Evolutionary conservation across 2,797 vertebrate genomes (phyloP), one percentile per base, ranked within the genome.

Genomic region (Rhynchonycteris naso): DNA sequence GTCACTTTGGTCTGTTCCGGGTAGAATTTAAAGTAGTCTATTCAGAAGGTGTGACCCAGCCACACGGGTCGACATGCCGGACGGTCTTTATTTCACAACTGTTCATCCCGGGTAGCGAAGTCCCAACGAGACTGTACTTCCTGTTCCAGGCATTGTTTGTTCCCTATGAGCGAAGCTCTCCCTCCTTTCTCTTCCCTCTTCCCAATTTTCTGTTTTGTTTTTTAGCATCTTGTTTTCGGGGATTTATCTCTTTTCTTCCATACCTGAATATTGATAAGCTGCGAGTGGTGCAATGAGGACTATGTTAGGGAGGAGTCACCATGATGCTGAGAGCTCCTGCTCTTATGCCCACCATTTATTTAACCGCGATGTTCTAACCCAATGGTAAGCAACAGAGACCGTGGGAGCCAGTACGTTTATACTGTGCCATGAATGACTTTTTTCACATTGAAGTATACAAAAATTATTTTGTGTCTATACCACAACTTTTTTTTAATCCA

Each of bases 271-370:
- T 15, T 8, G 81, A 81, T 74, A 74, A 65, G 52, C 22, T 50
- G 21, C 21, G 4, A 12, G 65, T 15, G 12, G 50, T 3, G 0
- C 6, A 8, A 2, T 24, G 24, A 54, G 1, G 61, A 30, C 50
- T 22, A 9, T 35, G 0, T 54, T 30, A 10, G 38, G 38, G 63
- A 38, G 1, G 28, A 3, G 16, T 1, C 4, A 0, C 26, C 0
- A 1, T 1, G 13, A 50, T 0, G 4, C 8, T 0, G 5, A 4
- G 11, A 21, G 28, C 30, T 63, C 47, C 21, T 18, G 30, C 22
- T 47, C 2, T 50, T 8, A 8, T 33, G 56, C 21, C n/a, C 38
- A 43, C 68, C 47, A 6, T 72, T 47, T 68, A 21, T 80, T 59
- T 80, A 59, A 59, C 19, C 8, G 26, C n/a, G 35, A 11, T 14